phyloP scores from a whole-genome alignment of 2,797 vertebrate species.

The Siniperca undulata region DNA sequence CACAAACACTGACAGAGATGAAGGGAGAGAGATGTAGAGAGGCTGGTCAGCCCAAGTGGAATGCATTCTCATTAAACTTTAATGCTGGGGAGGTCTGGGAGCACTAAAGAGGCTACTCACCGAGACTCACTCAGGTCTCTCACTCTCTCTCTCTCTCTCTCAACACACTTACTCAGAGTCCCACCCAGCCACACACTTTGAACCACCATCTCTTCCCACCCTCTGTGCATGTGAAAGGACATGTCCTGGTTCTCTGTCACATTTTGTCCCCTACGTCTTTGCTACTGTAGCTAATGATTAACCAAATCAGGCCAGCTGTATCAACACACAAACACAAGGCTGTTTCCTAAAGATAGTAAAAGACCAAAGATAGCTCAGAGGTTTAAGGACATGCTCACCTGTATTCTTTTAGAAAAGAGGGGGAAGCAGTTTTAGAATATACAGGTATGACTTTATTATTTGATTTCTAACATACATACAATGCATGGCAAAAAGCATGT shows the following conservation, averaged over 20 bases:
- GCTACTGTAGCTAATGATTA: constrained; percentile 62
- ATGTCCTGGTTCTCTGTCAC: constrained; percentile 30
- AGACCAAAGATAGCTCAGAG: background rate
- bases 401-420: background rate
- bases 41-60: constrained; percentile 66
- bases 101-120: constrained; percentile 71
- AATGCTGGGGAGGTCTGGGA: constrained; percentile 72
- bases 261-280: constrained; percentile 22
- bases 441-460: background rate
- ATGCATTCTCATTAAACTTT: constrained; percentile 81
- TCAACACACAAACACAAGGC: constrained; percentile 48
- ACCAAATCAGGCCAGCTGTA: constrained; percentile 60
- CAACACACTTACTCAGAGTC: constrained; percentile 35
- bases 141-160: constrained; percentile 31
- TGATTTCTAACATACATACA: background rate
- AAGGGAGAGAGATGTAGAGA: constrained; percentile 46
- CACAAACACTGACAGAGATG: constrained; percentile 53
- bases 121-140: constrained; percentile 37
- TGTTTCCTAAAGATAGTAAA: constrained; percentile 40
- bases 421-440: background rate
- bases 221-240: constrained; percentile 36
- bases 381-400: background rate
- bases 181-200: constrained; percentile 23
- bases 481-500: background rate
- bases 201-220: constrained; percentile 19